phyloP scores from a whole-genome alignment of 2,888 invertebrate genomes.

The Strigamia crassipes region DNA sequence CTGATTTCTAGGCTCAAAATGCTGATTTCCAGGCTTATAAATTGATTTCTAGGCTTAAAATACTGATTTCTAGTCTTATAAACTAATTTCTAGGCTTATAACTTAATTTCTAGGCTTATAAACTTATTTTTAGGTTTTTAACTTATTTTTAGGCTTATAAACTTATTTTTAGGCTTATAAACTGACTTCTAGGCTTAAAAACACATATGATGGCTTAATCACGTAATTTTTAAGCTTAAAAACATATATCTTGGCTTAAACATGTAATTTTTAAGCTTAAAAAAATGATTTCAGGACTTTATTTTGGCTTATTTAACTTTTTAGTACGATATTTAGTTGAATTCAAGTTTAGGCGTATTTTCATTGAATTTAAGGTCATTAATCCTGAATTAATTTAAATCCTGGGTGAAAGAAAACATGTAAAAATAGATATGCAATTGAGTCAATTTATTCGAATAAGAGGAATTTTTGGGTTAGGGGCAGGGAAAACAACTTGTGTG shows the following conservation, averaged over 20 bases:
- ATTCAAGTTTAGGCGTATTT: not conserved
- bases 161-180: not conserved
- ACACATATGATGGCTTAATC: not conserved
- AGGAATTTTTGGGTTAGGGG: not conserved
- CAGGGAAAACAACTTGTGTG: not conserved
- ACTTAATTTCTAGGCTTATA: not conserved
- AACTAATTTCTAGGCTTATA: not conserved
- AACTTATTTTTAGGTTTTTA: not conserved
- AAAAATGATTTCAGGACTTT: no score
- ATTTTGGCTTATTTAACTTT: no score
- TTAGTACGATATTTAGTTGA: no score
- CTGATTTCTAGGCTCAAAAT: not conserved
- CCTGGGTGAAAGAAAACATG: not conserved
- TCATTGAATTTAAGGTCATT: not conserved
- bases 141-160: not conserved
- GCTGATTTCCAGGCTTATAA: not conserved
- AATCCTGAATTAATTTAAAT: not conserved
- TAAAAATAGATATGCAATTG: not conserved
- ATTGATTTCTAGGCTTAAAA: not conserved
- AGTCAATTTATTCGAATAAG: not conserved
- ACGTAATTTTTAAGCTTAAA: not conserved
- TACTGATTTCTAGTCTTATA: not conserved
- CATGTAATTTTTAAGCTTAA: no score
- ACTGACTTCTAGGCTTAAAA: not conserved
- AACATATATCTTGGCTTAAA: not conserved